Base-by-base conservation (phyloP, 1,140 invertebrate genomes). In the Epicauta chinensis region DNA sequence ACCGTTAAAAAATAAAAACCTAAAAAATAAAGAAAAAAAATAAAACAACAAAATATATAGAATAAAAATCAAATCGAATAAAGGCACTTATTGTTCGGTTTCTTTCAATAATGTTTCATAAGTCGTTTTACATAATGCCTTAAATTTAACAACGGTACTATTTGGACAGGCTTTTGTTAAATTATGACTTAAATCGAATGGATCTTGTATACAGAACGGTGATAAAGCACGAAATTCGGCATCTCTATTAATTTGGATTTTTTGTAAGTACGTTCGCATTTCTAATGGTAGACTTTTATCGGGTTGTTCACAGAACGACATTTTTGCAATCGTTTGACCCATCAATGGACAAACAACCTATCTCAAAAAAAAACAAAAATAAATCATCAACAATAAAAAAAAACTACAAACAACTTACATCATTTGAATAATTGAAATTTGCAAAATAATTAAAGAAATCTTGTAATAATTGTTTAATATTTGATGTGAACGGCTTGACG, bases 161-260 rank as follows among this genome's bases (percentile, higher is more conserved):
- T 37, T 16, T 15, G 49, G 45, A 23, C 53, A 61, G 17, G 65
- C 68, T 58, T 70, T 72, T 0, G 71, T 70, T 39, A 74, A 57
- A 58, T 75, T 75, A 45, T 74, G 70, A 32, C 65, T 69, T 17
- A 74, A 62, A 61, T 73, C 69, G 47, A 75, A 73, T 10, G 73
- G 72, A 66, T 75, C 73, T 58, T 75, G 73, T 23, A 75, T 59
- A 53, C 70, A 71, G 37, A 71, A 51, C 7, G 58, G 32, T 2
- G 58, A 56, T n/a, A 59, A 45, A 5, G 54, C 41, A 42, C 66
- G 43, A 47, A 66, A 71, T 55, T 69, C 67, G 0, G 45, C 31
- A 32, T 65, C 45, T 0, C 39, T 29, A 12, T 56, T 42, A 3
- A 34, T 45, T 16, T 60, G 49, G 16, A 68, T 42, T 55, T 64